Percentiles rank a stretch among this genome's conserved stretches.
Conservation (phyloP, 2,888 invertebrate species). For the Scaptomyza polygonia region DNA sequence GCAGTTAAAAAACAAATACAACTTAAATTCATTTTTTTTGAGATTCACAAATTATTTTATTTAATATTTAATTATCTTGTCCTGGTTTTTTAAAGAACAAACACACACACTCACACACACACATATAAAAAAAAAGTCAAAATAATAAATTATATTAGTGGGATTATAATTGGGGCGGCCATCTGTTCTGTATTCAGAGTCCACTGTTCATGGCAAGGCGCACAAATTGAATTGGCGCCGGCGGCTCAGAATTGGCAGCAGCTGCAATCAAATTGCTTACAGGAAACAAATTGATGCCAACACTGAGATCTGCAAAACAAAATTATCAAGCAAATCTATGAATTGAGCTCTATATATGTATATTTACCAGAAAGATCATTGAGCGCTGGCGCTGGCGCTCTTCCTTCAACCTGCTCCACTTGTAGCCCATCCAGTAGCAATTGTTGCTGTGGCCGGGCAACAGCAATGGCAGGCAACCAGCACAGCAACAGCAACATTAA, state of each 20-base stretch:
- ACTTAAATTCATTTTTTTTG: no score
- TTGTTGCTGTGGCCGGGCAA: slow-evolving; percentile 57
- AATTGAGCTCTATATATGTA: not conserved
- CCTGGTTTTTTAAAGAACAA: slow-evolving; percentile 9
- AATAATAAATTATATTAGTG: slow-evolving; percentile 16
- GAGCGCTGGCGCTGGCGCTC: slow-evolving; percentile 30
- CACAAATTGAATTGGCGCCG: slow-evolving; percentile 68
- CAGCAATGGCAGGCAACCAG: slow-evolving; percentile 20
- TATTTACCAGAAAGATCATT: slow-evolving; percentile 64
- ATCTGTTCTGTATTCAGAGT: slow-evolving; percentile 49
- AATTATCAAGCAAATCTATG: not conserved
- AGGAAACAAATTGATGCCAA: slow-evolving; percentile 67
- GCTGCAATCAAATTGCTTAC: slow-evolving; percentile 72
- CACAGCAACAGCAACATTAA: slow-evolving; percentile 26
- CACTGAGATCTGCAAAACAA: slow-evolving; percentile 54
- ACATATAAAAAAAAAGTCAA: not conserved
- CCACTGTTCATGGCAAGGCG: slow-evolving; percentile 77
- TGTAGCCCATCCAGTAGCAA: slow-evolving; percentile 39
- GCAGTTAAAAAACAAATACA: no score
- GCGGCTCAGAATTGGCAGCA: slow-evolving; percentile 65
- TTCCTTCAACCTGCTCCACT: slow-evolving; percentile 21
- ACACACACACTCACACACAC: not conserved
- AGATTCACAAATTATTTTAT: slow-evolving; percentile 19
- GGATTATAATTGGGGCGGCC: slow-evolving; percentile 14
- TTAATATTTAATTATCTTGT: slow-evolving; percentile 1